Percentiles rank a stretch among this genome's conserved stretches.
Evolutionary conservation across 2,888 invertebrate species (phyloP).

Genomic region (Drosophila mulleri): DNA sequence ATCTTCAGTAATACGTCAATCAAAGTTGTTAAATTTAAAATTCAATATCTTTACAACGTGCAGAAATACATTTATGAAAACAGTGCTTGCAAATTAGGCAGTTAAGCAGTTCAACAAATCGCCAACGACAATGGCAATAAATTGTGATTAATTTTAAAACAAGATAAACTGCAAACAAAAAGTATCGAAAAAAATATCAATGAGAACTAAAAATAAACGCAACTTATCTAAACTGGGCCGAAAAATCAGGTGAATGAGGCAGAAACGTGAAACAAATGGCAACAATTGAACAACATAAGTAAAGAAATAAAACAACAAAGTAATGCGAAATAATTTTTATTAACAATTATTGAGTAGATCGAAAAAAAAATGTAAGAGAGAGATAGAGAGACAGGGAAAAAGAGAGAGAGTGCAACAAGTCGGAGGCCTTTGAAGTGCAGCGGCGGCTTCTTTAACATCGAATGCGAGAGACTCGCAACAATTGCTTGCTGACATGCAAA

Average conservation of each 20-base stretch:
- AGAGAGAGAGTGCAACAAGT: slow-evolving; percentile 46
- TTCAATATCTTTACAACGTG: slow-evolving; percentile 41
- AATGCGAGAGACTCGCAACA: slow-evolving; percentile 45
- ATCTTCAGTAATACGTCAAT: slow-evolving; percentile 31
- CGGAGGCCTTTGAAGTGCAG: slow-evolving; percentile 57
- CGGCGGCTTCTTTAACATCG: slow-evolving; percentile 56
- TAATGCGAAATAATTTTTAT: slow-evolving; percentile 55
- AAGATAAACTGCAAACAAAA: slow-evolving; percentile 53
- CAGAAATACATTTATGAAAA: slow-evolving; percentile 55
- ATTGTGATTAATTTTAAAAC: slow-evolving; percentile 71
- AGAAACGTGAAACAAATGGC: neutral
- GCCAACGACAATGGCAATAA: slow-evolving; percentile 23
- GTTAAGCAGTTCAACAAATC: neutral
- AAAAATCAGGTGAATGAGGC: slow-evolving; percentile 9
- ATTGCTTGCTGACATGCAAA: slow-evolving; percentile 83
- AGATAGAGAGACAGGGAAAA: neutral
- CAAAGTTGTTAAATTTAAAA: neutral
- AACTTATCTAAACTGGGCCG: slow-evolving; percentile 37
- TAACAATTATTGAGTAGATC: slow-evolving; percentile 52
- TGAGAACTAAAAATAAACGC: slow-evolving; percentile 50
- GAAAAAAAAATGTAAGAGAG: neutral
- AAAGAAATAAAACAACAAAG: slow-evolving; percentile 36
- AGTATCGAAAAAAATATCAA: neutral
- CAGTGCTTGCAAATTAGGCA: slow-evolving; percentile 51
- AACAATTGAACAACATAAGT: slow-evolving; percentile 34